Percentiles rank a stretch among this genome's conserved stretches.
Conservation (phyloP, 2,888 invertebrate genomes). For the Augiades crinisus region DNA sequence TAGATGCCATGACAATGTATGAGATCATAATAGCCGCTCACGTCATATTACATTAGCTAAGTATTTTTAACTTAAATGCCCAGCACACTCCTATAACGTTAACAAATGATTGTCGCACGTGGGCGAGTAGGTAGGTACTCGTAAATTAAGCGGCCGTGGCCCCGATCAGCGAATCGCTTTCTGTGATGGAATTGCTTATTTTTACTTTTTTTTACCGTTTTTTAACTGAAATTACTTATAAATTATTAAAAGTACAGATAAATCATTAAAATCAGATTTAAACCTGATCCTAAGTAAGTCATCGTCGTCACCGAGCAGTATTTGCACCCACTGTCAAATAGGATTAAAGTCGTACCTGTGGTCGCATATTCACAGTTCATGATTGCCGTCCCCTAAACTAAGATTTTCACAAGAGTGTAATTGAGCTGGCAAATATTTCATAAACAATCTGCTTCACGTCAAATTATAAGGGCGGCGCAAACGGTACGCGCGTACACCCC, state of each 20-base stretch:
- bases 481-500: too few species aligned
- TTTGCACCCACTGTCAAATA: too few species aligned
- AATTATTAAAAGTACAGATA: too few species aligned
- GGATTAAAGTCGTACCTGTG: too few species aligned
- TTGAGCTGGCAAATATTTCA: too few species aligned
- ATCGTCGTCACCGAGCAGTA: too few species aligned
- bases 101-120: slow-evolving; percentile 39
- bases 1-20: slow-evolving; percentile 17
- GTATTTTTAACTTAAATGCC: slow-evolving; percentile 40
- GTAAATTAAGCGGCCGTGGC: slow-evolving; percentile 64
- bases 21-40: slow-evolving; percentile 37
- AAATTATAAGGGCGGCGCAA: too few species aligned
- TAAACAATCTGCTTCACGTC: too few species aligned
- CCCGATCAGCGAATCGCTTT: slow-evolving; percentile 44
- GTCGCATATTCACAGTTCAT: too few species aligned
- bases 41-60: slow-evolving; percentile 40
- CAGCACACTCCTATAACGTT: slow-evolving; percentile 29
- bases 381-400: too few species aligned
- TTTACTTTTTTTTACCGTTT: slow-evolving; percentile 1
- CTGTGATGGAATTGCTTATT: slow-evolving; percentile 7
- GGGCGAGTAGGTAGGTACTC: slow-evolving; percentile 51
- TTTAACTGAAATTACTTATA: background rate
- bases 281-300: too few species aligned
- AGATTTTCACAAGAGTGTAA: too few species aligned
- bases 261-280: background rate